A percentile compares a stretch with the other conserved stretches of the same genome.
Evolutionary conservation across 35 echinoderm and acorn worm species (phyloP).

Genomic region (Apostichopus parvimensis): DNA sequence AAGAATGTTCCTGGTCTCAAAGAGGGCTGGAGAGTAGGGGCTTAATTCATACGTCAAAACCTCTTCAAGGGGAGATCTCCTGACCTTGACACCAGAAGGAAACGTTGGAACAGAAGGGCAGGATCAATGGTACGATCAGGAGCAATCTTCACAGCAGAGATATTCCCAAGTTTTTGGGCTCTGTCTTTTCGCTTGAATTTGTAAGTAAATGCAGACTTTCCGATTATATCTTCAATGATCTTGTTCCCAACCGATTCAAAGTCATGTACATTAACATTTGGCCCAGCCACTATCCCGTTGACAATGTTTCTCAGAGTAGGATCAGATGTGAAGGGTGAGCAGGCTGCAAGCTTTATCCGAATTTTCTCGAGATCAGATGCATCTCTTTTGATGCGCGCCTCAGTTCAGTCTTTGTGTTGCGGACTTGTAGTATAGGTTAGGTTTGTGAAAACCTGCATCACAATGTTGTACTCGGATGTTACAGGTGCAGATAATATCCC

Average conservation of each 20-base stretch:
- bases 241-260: conserved; percentile 34
- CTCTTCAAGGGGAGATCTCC: conserved; percentile 39
- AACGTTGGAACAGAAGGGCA: conserved; percentile 54
- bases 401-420: conserved; percentile 56
- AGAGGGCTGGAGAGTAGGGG: conserved; percentile 40
- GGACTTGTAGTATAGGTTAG: conserved; percentile 65
- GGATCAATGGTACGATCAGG: conserved; percentile 43
- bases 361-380: conserved; percentile 47
- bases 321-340: conserved; percentile 50
- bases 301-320: conserved; percentile 59
- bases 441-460: conserved; percentile 61
- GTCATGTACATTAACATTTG: conserved; percentile 63
- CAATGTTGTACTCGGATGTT: conserved; percentile 63
- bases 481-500: too few species aligned
- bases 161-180: conserved; percentile 47
- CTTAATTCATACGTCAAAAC: conserved; percentile 60
- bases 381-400: conserved; percentile 30
- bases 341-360: neutral
- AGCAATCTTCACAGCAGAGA: conserved; percentile 31
- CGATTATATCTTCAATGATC: conserved; percentile 56
- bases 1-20: conserved; percentile 39
- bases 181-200: conserved; percentile 52
- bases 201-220: conserved; percentile 3
- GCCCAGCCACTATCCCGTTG: conserved; percentile 49
- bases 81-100: conserved; percentile 20